Conservation (phyloP, 2,888 invertebrate genomes). For the Isoperla grammatica region DNA sequence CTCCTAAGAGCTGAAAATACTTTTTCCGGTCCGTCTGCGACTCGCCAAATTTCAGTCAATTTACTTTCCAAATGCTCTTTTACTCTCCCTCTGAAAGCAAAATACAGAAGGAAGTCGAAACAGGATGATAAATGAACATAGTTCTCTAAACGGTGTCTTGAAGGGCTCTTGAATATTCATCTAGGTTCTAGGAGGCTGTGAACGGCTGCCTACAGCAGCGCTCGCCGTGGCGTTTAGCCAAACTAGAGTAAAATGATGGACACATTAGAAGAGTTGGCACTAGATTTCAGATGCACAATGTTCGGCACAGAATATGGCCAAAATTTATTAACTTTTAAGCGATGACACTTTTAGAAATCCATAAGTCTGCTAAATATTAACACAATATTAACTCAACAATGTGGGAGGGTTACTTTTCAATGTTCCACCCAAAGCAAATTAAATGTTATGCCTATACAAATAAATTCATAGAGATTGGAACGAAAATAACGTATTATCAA, state of each 20-base stretch:
- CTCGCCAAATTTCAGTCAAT: slow-evolving; percentile 19
- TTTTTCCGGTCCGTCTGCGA: slow-evolving; percentile 18
- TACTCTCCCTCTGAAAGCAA: slow-evolving; percentile 6
- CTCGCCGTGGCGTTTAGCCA: not conserved
- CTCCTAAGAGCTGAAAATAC: slow-evolving; percentile 7
- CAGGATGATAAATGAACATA: slow-evolving; percentile 12
- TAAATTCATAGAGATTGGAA: too few relatives aligned
- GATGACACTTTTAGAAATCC: too few relatives aligned
- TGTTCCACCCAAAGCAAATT: too few relatives aligned
- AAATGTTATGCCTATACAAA: too few relatives aligned
- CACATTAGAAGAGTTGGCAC: not conserved
- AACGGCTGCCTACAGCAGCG: not conserved
- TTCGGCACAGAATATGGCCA: too few relatives aligned
- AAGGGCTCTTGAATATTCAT: slow-evolving; percentile 14
- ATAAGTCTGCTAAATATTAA: too few relatives aligned
- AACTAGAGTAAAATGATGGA: not conserved
- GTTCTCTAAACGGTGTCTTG: slow-evolving; percentile 11
- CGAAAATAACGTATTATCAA: too few relatives aligned
- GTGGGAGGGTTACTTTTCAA: too few relatives aligned
- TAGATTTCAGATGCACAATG: not conserved
- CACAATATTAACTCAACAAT: too few relatives aligned
- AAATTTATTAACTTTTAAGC: too few relatives aligned
- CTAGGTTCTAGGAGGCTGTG: not conserved
- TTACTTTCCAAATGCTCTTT: slow-evolving; percentile 18
- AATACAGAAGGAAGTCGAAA: slow-evolving; percentile 1